Evolutionary conservation across 2,888 invertebrate species (phyloP).

Genomic region (Campoplex nolae): DNA sequence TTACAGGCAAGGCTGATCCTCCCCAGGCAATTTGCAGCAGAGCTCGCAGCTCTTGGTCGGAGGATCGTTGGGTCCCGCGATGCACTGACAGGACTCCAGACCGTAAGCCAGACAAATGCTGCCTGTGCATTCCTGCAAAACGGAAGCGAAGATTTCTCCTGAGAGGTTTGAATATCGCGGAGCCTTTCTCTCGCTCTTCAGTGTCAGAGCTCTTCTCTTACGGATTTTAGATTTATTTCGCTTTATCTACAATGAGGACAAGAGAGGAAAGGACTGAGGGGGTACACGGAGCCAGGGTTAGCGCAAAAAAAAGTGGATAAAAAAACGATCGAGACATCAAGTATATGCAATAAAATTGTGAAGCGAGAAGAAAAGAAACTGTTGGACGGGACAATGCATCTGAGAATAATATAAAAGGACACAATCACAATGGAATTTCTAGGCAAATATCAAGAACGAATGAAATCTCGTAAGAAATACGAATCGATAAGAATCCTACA

Average conservation of each 20-base stretch:
- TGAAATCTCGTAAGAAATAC: background rate
- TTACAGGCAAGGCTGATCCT: constrained; percentile 91
- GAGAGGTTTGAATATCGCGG: constrained; percentile 67
- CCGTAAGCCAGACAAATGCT: constrained; percentile 99
- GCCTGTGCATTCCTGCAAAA: constrained; percentile 94
- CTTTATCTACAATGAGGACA: constrained; percentile 41
- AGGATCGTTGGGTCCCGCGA: constrained; percentile 91
- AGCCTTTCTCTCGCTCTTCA: constrained; percentile 31
- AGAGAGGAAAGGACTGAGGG: background rate
- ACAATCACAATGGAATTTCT: background rate
- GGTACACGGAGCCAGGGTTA: background rate
- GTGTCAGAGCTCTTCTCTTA: constrained; percentile 35
- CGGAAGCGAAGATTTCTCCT: constrained; percentile 68
- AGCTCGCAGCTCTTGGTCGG: constrained; percentile 96
- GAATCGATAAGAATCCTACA: background rate
- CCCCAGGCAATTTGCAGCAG: constrained; percentile 95
- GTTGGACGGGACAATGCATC: constrained; percentile 1
- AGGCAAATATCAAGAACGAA: constrained; percentile 7
- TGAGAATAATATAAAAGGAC: background rate
- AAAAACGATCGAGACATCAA: background rate
- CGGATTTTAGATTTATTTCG: constrained; percentile 60
- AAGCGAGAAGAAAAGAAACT: background rate
- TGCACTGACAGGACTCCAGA: constrained; percentile 97
- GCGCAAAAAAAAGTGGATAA: background rate
- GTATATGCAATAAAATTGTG: background rate